Evolutionary conservation across 2,888 invertebrate species (phyloP).

Genomic region (Neoaliturus tenellus): DNA sequence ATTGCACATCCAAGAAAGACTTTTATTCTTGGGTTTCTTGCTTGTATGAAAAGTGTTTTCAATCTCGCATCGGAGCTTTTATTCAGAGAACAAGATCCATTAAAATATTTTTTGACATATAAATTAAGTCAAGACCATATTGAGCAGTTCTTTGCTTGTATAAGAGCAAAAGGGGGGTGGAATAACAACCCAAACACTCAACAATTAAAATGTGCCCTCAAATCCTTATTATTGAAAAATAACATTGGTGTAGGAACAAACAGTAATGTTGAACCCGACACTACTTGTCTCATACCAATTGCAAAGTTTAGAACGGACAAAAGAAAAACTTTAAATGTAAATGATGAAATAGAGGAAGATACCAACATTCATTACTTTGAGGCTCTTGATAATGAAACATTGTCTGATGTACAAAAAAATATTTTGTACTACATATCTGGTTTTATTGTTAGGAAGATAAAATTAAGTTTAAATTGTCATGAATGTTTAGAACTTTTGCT

Average conservation of each 20-base stretch:
- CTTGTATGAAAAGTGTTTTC: conserved; percentile 58
- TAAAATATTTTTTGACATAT: conserved; percentile 14
- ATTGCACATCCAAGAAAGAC: conserved; percentile 59
- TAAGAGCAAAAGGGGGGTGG: too few relatives aligned
- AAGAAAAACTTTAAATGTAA: neutral
- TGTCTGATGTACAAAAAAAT: conserved; percentile 52
- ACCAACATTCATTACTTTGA: neutral
- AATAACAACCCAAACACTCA: neutral
- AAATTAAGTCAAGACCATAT: neutral
- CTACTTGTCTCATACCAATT: neutral
- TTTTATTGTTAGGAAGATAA: neutral
- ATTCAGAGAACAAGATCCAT: conserved; percentile 37
- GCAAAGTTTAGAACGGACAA: neutral
- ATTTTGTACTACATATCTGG: conserved; percentile 42
- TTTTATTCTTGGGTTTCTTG: conserved; percentile 62
- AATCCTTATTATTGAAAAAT: neutral
- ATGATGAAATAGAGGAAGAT: neutral
- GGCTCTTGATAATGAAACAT: conserved; percentile 10
- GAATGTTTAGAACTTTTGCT: neutral
- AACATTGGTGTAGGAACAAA: neutral
- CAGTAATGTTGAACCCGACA: neutral
- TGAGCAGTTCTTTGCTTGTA: too few relatives aligned
- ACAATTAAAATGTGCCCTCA: neutral
- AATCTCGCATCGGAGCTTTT: conserved; percentile 59
- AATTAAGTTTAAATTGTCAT: neutral